Conservation (phyloP, 2,797 vertebrate genomes). For the Pteronotus mesoamericanus region DNA sequence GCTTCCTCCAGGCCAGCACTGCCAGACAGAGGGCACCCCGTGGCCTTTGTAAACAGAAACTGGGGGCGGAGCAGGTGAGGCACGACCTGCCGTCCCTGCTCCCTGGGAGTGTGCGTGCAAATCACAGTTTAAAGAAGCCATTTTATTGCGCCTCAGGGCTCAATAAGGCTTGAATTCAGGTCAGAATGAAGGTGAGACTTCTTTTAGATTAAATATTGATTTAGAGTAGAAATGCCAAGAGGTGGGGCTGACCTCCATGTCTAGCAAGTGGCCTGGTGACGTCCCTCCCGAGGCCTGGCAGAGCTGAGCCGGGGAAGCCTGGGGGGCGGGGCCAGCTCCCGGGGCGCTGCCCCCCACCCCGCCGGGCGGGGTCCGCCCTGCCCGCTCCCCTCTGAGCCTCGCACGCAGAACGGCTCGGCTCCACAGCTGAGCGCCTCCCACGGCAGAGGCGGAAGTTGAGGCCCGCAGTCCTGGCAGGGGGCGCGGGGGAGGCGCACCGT, state of each 20-base stretch:
- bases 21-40: fast-evolving
- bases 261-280: fast-evolving
- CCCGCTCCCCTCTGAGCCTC: background rate
- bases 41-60: background rate
- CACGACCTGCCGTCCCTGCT: fast-evolving
- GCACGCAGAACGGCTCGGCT: fast-evolving
- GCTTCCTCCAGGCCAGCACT: no score
- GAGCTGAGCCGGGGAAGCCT: background rate
- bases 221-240: background rate
- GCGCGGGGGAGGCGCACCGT: fast-evolving
- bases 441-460: background rate
- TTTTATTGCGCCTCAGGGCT: background rate
- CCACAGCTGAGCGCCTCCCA: fast-evolving
- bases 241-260: background rate
- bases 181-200: background rate
- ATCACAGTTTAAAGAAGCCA: background rate
- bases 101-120: background rate
- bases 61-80: background rate
- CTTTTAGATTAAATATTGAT: conserved; percentile 50
- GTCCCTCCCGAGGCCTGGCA: background rate
- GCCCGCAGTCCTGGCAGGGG: fast-evolving
- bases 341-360: no score
- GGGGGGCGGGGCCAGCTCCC: no score
- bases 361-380: background rate
- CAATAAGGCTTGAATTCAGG: background rate